These are phyloP conservation scores for Patiria pectinifera DNA, from an alignment of 53 echinoderm and acorn worm genomes.

Conservation along the genomic window DNA sequence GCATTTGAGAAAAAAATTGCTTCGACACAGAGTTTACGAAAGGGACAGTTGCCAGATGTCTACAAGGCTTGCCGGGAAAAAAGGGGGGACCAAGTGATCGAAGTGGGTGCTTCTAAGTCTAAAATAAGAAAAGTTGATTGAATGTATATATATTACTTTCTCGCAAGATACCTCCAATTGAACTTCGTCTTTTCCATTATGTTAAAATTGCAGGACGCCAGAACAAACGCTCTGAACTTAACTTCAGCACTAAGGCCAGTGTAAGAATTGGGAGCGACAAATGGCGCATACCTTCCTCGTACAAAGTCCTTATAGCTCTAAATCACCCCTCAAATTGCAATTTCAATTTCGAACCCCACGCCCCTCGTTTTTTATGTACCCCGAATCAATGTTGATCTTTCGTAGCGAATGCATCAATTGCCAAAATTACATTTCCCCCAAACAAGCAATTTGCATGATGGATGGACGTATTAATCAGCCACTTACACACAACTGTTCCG, in stretches of 20 bases:
- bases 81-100: too few species aligned
- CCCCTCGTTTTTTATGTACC: not conserved
- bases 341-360: not conserved
- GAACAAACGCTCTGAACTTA: not conserved
- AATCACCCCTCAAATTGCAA: not conserved
- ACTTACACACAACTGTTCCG: not conserved
- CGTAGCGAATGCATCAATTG: constrained; percentile 34
- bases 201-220: too few species aligned
- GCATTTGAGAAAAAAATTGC: not conserved
- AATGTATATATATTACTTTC: too few species aligned
- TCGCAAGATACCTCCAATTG: too few species aligned
- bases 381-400: constrained; percentile 14
- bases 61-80: too few species aligned
- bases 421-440: constrained; percentile 33
- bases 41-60: too few species aligned
- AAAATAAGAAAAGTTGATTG: too few species aligned
- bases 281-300: not conserved
- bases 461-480: constrained; percentile 41
- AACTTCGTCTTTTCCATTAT: too few species aligned
- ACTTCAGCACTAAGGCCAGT: not conserved
- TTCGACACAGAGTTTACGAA: too few species aligned
- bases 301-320: not conserved
- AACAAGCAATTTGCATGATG: constrained; percentile 49
- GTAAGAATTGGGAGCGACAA: not conserved
- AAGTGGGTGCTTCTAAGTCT: too few species aligned